Evolutionary conservation across 1,140 invertebrate species (phyloP).

Genomic region (Caenorhabditis tropicalis): DNA sequence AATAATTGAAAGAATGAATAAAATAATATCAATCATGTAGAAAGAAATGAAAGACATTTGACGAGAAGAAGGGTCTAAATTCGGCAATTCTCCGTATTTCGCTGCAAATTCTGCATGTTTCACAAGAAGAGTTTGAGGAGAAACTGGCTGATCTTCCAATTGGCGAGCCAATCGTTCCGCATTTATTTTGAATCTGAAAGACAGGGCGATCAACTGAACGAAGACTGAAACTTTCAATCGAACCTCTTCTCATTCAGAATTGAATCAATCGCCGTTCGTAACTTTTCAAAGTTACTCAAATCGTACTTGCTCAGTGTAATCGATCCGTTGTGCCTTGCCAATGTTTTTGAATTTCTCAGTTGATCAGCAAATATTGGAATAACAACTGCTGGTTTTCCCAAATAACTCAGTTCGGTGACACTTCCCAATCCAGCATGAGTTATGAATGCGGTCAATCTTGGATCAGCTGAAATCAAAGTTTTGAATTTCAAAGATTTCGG

Average conservation of each 20-base stretch:
- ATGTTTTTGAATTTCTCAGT: slow-evolving; percentile 41
- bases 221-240: not conserved
- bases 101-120: slow-evolving; percentile 37
- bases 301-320: not conserved
- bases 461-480: slow-evolving; percentile 52
- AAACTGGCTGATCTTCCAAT: not conserved
- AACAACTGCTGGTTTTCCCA: slow-evolving; percentile 61
- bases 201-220: too few species aligned
- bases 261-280: not conserved
- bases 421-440: slow-evolving; percentile 64
- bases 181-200: slow-evolving; percentile 34
- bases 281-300: not conserved
- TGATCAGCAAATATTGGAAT: not conserved
- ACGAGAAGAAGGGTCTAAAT: slow-evolving; percentile 6
- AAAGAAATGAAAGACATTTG: slow-evolving; percentile 16
- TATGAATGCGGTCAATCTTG: slow-evolving; percentile 59
- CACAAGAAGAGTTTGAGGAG: slow-evolving; percentile 3
- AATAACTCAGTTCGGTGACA: slow-evolving; percentile 57
- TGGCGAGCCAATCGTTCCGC: not conserved
- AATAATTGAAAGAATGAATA: not conserved
- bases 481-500: not conserved
- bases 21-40: not conserved
- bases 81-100: slow-evolving; percentile 32
- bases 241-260: not conserved
- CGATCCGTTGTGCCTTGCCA: slow-evolving; percentile 14